Evolutionary conservation across 2,888 invertebrate species (phyloP).

Genomic region (Calameuta idolon): DNA sequence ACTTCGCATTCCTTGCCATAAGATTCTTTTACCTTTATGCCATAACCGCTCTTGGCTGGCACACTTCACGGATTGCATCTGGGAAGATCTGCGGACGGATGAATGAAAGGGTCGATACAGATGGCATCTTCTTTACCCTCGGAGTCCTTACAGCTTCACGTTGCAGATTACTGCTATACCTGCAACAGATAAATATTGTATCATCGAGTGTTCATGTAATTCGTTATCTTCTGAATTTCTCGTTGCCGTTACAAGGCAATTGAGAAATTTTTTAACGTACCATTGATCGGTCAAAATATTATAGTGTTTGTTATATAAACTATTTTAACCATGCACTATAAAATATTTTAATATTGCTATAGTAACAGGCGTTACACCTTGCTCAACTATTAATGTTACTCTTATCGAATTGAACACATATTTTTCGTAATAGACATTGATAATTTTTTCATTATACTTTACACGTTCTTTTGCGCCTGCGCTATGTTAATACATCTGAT

Average conservation of each 20-base stretch:
- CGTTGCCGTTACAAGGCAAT: background rate
- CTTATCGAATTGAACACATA: background rate
- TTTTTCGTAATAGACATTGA: background rate
- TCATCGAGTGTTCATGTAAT: background rate
- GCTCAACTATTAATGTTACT: background rate
- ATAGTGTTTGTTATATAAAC: background rate
- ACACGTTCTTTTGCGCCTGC: background rate
- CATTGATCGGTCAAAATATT: background rate
- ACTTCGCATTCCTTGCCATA: constrained; percentile 37
- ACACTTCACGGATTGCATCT: background rate
- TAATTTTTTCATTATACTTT: background rate
- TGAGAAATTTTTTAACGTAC: background rate
- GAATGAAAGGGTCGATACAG: background rate
- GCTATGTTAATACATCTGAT: background rate
- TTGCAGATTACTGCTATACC: background rate
- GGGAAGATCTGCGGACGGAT: background rate
- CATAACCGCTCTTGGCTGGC: background rate
- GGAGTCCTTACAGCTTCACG: background rate
- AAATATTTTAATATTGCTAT: background rate
- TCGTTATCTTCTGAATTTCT: background rate
- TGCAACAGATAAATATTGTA: background rate
- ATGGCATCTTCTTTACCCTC: background rate
- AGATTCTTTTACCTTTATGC: constrained; percentile 24
- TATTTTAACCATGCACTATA: background rate
- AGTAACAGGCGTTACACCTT: background rate